Evolutionary conservation across 2,113 vertebrate genomes (phyloP), one percentile per base, ranked within the genome.

Genomic region (Bettongia penicillata): DNA sequence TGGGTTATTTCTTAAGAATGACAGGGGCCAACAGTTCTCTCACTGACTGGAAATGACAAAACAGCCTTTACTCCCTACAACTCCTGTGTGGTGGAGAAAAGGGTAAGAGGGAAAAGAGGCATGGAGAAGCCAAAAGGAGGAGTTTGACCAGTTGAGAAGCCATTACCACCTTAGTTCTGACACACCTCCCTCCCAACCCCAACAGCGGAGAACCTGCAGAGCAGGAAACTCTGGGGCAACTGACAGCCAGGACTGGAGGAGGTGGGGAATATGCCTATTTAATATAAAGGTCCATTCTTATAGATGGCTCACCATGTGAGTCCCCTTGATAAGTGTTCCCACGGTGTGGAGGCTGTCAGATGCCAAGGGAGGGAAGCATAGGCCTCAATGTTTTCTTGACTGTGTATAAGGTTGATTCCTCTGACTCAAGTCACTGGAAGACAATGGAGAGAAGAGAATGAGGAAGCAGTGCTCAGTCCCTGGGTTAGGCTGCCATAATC

Each of bases 181-280:
- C 51, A 90, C 48, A 90, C 92, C 68, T 93, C 93, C 57, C 89
- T 90, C n/a, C 89, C 90, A 0, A 0, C 92, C 93, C 84, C 1
- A 96, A 50, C 26, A n/a, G 50, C 55, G 49, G n/a, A 89, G 93
- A 68, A 97, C 95, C 53, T 96, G 94, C 91, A n/a, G 1, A 94
- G 90, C 93, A 92, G 77, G 53, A 96, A 94, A 23, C 4, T 52
- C 48, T 0, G 0, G 49, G 91, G 48, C 92, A 51, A 53, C 89
- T 97, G 92, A 91, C 92, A 92, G 47, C 23, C 50, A 68, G 53
- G 12, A 47, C 93, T 90, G 89, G 51, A 57, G 89, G 43, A 47
- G 91, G 51, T 51, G 14, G 16, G 84, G 90, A 94, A 91, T 0
- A 28, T 28, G 3, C 14, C 51, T 28, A 2, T 31, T 31, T 84